Evolutionary conservation across 2,888 invertebrate genomes (phyloP).

Genomic region (Drosophila koepferae): DNA sequence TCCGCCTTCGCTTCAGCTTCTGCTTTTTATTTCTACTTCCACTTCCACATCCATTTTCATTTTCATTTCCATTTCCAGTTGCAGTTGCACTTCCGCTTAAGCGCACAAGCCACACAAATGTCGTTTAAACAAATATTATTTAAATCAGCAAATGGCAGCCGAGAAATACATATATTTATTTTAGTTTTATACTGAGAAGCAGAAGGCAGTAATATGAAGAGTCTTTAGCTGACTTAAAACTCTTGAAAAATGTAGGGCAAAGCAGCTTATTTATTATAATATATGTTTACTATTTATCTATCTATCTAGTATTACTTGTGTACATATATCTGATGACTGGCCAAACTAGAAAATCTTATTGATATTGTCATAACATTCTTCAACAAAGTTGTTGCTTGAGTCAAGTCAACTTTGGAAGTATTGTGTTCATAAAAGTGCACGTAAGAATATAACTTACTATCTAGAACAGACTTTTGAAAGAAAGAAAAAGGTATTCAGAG

Average conservation of each 20-base stretch:
- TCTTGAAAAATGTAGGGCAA: not conserved
- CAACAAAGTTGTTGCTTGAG: not conserved
- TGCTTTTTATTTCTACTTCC: constrained; percentile 18
- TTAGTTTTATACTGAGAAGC: not conserved
- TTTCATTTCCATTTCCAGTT: constrained; percentile 9
- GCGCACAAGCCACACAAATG: constrained; percentile 53
- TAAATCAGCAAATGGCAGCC: constrained; percentile 28
- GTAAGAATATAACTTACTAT: too few species aligned
- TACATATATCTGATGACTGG: too few species aligned
- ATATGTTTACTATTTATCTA: too few species aligned
- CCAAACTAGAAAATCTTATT: not conserved
- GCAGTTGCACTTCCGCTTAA: constrained; percentile 44
- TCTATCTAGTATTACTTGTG: not conserved
- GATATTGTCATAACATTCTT: not conserved
- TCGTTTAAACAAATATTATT: constrained; percentile 49
- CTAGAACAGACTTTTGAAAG: too few species aligned
- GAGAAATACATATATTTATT: constrained; percentile 7
- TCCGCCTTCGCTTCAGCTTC: constrained; percentile 34
- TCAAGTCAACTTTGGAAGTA: not conserved
- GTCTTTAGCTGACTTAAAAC: not conserved
- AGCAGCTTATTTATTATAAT: not conserved
- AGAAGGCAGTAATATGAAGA: not conserved
- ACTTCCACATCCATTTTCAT: constrained; percentile 8
- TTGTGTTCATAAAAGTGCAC: not conserved
- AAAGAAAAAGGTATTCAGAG: too few species aligned